These are phyloP conservation scores for Bubo scandiacus DNA, from an alignment of 2,113 vertebrate species.

Conservation along the genomic window DNA sequence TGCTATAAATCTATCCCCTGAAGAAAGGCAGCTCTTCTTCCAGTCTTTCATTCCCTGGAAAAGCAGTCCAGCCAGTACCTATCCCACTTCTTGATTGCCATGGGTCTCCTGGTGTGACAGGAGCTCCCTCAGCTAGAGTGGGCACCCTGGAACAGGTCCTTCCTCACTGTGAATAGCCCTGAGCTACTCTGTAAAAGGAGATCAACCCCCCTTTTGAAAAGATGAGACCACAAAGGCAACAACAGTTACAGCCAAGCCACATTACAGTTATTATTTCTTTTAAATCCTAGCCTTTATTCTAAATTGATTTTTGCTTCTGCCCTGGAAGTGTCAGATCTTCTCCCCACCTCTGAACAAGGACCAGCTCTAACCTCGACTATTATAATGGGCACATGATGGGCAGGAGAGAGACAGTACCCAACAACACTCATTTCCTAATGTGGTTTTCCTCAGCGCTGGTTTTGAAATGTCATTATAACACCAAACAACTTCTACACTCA, in stretches of 20 bases:
- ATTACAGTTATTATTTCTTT: background rate
- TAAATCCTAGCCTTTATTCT: background rate
- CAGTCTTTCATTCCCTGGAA: background rate
- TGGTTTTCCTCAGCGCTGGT: background rate
- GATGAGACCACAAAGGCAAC: background rate
- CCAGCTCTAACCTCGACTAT: background rate
- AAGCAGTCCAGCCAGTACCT: background rate
- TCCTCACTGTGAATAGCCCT: background rate
- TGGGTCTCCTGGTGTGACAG: fast-evolving
- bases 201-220: background rate
- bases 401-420: background rate
- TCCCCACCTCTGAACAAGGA: background rate
- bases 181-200: background rate
- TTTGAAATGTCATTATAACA: background rate
- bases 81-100: background rate
- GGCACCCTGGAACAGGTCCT: background rate
- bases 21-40: background rate
- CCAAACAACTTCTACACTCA: background rate
- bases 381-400: fast-evolving
- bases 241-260: background rate
- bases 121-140: fast-evolving
- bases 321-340: background rate
- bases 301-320: background rate
- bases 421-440: fast-evolving
- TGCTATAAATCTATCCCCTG: background rate